A percentile compares a stretch with the other conserved stretches of the same genome.
Evolutionary conservation across 1,140 invertebrate species (phyloP).

Genomic region (Drosophila simulans): DNA sequence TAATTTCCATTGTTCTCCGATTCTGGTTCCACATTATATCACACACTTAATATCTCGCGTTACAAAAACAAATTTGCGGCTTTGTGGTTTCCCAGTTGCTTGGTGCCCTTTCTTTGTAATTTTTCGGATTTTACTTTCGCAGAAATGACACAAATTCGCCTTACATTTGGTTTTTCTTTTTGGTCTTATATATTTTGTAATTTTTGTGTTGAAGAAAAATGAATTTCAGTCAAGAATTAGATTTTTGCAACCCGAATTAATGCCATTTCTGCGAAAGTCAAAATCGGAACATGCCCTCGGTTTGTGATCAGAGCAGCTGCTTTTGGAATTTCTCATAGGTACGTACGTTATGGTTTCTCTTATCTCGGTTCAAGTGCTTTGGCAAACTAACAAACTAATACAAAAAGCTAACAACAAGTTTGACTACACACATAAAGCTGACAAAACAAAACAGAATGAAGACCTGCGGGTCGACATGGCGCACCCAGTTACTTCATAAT

Average conservation of each 20-base stretch:
- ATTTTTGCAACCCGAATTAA: neutral
- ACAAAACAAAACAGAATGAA: constrained; percentile 32
- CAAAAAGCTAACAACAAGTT: constrained; percentile 47
- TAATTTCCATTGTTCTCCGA: constrained; percentile 52
- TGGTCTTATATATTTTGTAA: neutral
- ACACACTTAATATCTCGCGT: constrained; percentile 44
- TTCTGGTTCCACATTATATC: constrained; percentile 38
- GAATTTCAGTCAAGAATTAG: neutral
- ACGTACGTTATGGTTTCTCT: constrained; percentile 17
- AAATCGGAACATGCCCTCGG: neutral
- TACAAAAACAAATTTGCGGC: constrained; percentile 4
- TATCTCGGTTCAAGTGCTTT: constrained; percentile 40
- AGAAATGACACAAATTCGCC: neutral
- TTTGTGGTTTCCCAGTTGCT: constrained; percentile 5
- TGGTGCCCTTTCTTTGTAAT: neutral
- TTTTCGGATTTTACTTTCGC: neutral
- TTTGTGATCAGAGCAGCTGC: constrained; percentile 12
- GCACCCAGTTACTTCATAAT: constrained; percentile 75
- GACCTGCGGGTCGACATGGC: constrained; percentile 14
- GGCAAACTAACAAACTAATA: constrained; percentile 48
- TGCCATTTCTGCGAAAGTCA: constrained; percentile 3
- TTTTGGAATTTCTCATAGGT: constrained; percentile 24
- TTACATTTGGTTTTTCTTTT: no score
- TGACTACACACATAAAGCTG: constrained; percentile 42
- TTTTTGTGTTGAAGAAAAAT: neutral